phyloP scores from a whole-genome alignment of 2,888 invertebrate species.

The Apoda limacodes region DNA sequence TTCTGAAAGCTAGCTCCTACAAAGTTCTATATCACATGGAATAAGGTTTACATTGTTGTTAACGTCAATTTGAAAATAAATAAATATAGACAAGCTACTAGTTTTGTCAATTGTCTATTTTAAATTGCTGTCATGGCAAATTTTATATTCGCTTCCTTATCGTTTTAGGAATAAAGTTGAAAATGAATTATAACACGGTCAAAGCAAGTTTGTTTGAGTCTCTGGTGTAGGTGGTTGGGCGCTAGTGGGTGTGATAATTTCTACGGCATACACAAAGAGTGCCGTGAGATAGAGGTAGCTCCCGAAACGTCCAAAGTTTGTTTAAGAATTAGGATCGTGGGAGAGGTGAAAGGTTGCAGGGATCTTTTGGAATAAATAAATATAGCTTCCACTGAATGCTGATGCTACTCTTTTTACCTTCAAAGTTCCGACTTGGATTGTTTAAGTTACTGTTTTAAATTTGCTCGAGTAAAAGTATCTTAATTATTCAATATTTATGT shows the following conservation, averaged over 20 bases:
- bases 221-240: conserved; percentile 47
- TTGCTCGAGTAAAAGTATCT: no score
- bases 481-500: no score
- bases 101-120: conserved; percentile 49
- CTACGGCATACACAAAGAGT: conserved; percentile 55
- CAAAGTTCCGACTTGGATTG: conserved; percentile 6
- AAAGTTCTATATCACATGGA: conserved; percentile 31
- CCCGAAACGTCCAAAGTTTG: conserved; percentile 50
- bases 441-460: no score
- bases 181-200: conserved; percentile 31
- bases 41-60: conserved; percentile 39
- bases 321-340: conserved; percentile 56
- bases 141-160: background rate
- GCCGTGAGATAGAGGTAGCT: conserved; percentile 61
- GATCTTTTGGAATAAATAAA: conserved; percentile 7
- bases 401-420: no score
- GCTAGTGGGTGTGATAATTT: conserved; percentile 66
- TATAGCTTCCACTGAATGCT: no score
- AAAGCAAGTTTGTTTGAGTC: conserved; percentile 34
- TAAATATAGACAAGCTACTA: conserved; percentile 23
- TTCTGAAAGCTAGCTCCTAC: conserved; percentile 15
- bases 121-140: conserved; percentile 30
- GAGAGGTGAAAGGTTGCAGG: conserved; percentile 58
- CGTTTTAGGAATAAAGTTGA: conserved; percentile 27
- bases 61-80: conserved; percentile 42